Base-by-base conservation (phyloP, 2,113 vertebrate species). In the Ophiodon elongatus region DNA sequence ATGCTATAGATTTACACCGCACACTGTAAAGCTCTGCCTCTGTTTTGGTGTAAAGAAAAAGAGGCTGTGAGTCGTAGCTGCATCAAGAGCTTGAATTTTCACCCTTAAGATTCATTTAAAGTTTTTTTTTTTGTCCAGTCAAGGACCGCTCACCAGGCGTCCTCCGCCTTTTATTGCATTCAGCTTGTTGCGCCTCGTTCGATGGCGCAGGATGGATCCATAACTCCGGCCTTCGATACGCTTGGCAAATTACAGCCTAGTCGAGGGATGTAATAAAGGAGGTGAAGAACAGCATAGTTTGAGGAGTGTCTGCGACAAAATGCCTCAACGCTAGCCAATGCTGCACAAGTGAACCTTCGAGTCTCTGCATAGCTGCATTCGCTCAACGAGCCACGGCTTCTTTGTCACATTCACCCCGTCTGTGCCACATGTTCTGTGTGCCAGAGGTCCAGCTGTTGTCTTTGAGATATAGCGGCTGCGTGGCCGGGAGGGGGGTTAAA, bases 401-500 rank as follows among this genome's bases (percentile, higher is more conserved):
- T 60, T 73, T 80, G 31, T 69, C 67, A 41, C 27, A 33, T 56
- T 1, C 63, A 7, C 37, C 17, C 21, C 37, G 35, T 25, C 0
- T 0, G 11, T 29, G 33, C 74, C 41, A 37, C n/a, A 21, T 37
- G 59, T 27, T 68, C n/a, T 19, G 3, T 45, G n/a, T 54, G 81
- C 69, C 74, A n/a, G 19, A 7, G 29, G 68, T 88, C 88, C 85
- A 90, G 80, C 82, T 75, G 81, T 83, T 74, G 37, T 83, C 50
- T 85, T 79, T 63, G 50, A 72, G 59, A 76, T 19, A 25, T 41
- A 63, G 56, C 83, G 52, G 79, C 76, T 77, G 72, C 0, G 3
- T 69, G 65, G 71, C 66, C 13, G 11, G n/a, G 9, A 2, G 25
- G 23, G 14, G n/a, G 59, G n/a, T 77, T 86, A 73, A 83, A 84